phyloP scores from a whole-genome alignment of 92 coral and sea anemone genomes.

The Epizoanthus illoricatus region DNA sequence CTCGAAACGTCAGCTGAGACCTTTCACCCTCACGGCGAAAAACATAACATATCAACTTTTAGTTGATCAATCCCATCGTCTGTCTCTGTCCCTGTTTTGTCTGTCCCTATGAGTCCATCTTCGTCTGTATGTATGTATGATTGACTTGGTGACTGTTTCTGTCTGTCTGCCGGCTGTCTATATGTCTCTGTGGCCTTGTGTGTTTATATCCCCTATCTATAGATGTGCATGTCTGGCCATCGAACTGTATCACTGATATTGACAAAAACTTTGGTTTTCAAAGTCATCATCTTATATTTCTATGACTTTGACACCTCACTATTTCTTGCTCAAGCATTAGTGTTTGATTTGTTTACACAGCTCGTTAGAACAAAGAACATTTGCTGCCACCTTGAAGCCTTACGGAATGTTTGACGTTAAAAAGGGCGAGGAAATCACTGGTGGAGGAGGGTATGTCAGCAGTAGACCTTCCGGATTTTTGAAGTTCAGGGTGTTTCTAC shows the following conservation, averaged over 20 bases:
- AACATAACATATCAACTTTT: no score
- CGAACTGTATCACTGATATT: no score
- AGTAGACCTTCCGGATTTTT: neutral
- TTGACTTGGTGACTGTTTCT: neutral
- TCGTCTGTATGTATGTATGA: no score
- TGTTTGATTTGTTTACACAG: conserved; percentile 33
- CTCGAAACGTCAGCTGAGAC: no score
- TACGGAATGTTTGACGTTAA: conserved; percentile 80
- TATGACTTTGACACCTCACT: neutral
- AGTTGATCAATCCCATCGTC: no score
- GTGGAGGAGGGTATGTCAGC: conserved; percentile 65
- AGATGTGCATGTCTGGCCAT: no score
- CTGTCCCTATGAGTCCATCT: no score
- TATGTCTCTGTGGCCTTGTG: neutral
- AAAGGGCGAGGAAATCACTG: conserved; percentile 56
- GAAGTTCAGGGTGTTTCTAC: neutral
- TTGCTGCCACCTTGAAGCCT: conserved; percentile 59
- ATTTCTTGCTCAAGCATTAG: neutral
- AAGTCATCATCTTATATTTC: neutral
- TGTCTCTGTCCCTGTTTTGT: neutral
- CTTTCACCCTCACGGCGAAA: no score
- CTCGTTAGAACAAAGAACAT: conserved; percentile 65
- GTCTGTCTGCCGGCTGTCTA: neutral
- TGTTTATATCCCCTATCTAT: no score
- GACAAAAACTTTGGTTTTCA: no score